These are phyloP conservation scores for Crenichthys baileyi DNA, from an alignment of 2,797 vertebrate species.

Conservation along the genomic window DNA sequence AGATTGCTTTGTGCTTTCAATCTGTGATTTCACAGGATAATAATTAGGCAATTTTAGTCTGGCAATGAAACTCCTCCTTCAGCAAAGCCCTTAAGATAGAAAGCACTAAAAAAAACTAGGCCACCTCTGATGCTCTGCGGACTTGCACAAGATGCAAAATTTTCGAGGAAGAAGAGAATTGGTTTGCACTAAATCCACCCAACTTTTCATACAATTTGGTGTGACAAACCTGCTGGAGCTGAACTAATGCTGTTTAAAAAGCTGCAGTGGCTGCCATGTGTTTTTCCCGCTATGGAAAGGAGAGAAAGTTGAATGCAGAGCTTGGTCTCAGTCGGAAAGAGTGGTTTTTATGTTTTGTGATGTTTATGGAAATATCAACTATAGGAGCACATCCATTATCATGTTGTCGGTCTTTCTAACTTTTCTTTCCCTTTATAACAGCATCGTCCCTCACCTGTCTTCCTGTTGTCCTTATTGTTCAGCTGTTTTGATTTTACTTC, in stretches of 20 bases:
- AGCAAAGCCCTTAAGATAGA: slow-evolving; percentile 44
- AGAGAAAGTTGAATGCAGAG: slow-evolving; percentile 18
- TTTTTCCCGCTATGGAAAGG: slow-evolving; percentile 21
- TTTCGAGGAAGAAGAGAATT: slow-evolving; percentile 55
- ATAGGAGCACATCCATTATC: slow-evolving; percentile 11
- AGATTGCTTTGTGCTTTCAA: slow-evolving; percentile 60
- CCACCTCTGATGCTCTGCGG: slow-evolving; percentile 48
- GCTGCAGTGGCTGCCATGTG: slow-evolving; percentile 46
- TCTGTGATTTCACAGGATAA: slow-evolving; percentile 58
- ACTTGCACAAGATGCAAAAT: slow-evolving; percentile 53
- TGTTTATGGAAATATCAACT: slow-evolving; percentile 38
- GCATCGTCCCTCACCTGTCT: slow-evolving; percentile 15
- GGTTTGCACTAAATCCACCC: slow-evolving; percentile 66
- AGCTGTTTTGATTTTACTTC: slow-evolving; percentile 30
- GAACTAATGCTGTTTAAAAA: slow-evolving; percentile 73
- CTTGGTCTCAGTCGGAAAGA: slow-evolving; percentile 27
- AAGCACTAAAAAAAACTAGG: slow-evolving; percentile 60
- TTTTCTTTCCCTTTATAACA: background rate
- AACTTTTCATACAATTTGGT: slow-evolving; percentile 64
- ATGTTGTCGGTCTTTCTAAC: slow-evolving; percentile 7
- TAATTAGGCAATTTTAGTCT: slow-evolving; percentile 59
- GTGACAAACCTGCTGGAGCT: slow-evolving; percentile 69
- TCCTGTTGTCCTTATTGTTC: background rate
- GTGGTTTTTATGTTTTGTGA: background rate
- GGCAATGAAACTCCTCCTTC: slow-evolving; percentile 40